Conservation (phyloP, 2,797 vertebrate species). For the Avahi laniger region DNA sequence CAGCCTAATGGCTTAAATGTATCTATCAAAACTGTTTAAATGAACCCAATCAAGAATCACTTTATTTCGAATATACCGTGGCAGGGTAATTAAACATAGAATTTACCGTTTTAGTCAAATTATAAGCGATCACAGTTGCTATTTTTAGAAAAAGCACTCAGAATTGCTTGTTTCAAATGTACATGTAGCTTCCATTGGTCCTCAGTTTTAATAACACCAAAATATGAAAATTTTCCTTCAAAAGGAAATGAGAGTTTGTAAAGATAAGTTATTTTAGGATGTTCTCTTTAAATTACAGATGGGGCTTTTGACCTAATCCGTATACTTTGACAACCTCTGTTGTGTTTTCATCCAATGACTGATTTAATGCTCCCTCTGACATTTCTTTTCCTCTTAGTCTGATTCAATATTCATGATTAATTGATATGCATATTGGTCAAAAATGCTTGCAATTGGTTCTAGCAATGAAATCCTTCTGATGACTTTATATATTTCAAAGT, state of each 20-base stretch:
- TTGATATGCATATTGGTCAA: slow-evolving; percentile 38
- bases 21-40: neutral
- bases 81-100: neutral
- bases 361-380: slow-evolving; percentile 32
- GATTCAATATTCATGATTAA: slow-evolving; percentile 55
- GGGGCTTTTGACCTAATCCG: slow-evolving; percentile 34
- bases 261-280: neutral
- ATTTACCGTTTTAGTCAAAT: neutral
- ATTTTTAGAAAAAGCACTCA: neutral
- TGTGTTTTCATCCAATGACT: slow-evolving; percentile 38
- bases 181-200: neutral
- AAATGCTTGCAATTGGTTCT: slow-evolving; percentile 30
- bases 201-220: neutral
- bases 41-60: neutral
- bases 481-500: neutral
- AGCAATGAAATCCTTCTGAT: slow-evolving; percentile 35
- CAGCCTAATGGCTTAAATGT: neutral
- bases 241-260: neutral
- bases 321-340: slow-evolving; percentile 40
- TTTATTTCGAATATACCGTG: neutral
- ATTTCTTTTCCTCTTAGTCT: slow-evolving; percentile 14
- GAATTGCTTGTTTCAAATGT: neutral
- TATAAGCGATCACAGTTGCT: neutral
- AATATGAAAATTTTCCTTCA: neutral
- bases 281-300: slow-evolving; percentile 6